A percentile compares a stretch with the other conserved stretches of the same genome.
Conservation (phyloP, 1,140 invertebrate species). For the Drosophila repletoides region DNA sequence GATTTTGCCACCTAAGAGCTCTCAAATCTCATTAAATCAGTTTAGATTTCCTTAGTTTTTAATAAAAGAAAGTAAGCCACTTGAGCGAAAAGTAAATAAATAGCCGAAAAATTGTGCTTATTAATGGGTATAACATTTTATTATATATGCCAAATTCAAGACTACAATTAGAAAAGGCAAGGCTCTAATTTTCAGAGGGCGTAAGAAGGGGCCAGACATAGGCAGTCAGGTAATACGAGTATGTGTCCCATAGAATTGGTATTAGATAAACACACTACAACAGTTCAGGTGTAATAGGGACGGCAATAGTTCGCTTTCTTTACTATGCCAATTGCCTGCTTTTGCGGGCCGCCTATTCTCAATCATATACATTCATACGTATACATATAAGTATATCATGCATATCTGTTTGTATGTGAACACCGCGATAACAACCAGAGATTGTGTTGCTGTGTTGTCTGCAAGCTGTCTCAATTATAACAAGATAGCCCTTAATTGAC, state of each 20-base stretch:
- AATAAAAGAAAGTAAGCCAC: background rate
- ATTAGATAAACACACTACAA: slow-evolving; percentile 10
- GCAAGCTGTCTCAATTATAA: too few relatives aligned
- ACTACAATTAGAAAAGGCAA: slow-evolving; percentile 14
- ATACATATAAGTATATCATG: background rate
- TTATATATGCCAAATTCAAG: slow-evolving; percentile 7
- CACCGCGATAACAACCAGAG: slow-evolving; percentile 39
- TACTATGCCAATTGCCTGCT: slow-evolving; percentile 38
- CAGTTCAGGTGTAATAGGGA: slow-evolving; percentile 10
- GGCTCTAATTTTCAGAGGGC: background rate
- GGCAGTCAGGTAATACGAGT: slow-evolving; percentile 10
- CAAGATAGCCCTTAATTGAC: too few relatives aligned
- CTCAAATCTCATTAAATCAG: background rate
- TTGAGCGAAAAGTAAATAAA: background rate
- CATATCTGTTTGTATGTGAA: slow-evolving; percentile 4
- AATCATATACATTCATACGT: background rate
- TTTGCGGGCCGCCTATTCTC: slow-evolving; percentile 31
- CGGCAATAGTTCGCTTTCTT: slow-evolving; percentile 4
- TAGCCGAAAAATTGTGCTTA: background rate
- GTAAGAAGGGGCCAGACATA: slow-evolving; percentile 4
- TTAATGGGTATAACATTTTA: slow-evolving; percentile 1
- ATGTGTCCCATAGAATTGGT: background rate
- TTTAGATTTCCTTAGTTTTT: background rate
- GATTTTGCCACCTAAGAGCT: background rate
- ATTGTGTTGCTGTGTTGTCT: slow-evolving; percentile 44